phyloP scores from a whole-genome alignment of 2,888 invertebrate species.

The Xylophagus ater region DNA sequence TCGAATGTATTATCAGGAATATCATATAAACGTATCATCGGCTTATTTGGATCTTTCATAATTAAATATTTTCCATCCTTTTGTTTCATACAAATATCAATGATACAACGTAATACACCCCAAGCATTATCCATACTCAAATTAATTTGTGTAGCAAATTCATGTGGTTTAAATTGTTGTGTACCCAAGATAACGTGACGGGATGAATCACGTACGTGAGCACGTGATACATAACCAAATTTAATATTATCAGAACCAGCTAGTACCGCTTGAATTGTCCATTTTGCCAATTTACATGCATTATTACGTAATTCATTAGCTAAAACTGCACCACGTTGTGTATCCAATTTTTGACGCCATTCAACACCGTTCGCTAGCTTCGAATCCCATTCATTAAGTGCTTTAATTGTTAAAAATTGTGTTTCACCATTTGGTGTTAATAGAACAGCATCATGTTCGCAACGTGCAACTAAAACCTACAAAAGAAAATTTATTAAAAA shows the following conservation, averaged over 20 bases:
- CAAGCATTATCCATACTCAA: constrained; percentile 99
- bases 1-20: constrained; percentile 99
- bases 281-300: constrained; percentile 98
- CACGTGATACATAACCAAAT: constrained; percentile 97
- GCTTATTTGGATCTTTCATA: constrained; percentile 99
- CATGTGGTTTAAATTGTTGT: constrained; percentile 95
- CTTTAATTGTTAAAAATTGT: constrained; percentile 92
- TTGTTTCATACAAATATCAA: constrained; percentile 94
- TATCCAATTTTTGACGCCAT: constrained; percentile 96
- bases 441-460: constrained; percentile 94
- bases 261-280: constrained; percentile 91
- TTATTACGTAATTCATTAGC: constrained; percentile 98
- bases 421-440: constrained; percentile 76
- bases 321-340: constrained; percentile 93
- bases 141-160: constrained; percentile 98
- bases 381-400: constrained; percentile 98
- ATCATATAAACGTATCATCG: constrained; percentile 92
- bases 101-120: constrained; percentile 94
- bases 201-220: constrained; percentile 84
- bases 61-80: constrained; percentile 94
- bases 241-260: constrained; percentile 97
- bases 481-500: constrained; percentile 10
- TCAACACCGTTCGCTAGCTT: constrained; percentile 93
- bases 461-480: constrained; percentile 74
- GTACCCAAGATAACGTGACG: constrained; percentile 95